These are phyloP conservation scores for Lethenteron reissneri DNA, from an alignment of 2,113 vertebrate genomes.

Conservation along the genomic window DNA sequence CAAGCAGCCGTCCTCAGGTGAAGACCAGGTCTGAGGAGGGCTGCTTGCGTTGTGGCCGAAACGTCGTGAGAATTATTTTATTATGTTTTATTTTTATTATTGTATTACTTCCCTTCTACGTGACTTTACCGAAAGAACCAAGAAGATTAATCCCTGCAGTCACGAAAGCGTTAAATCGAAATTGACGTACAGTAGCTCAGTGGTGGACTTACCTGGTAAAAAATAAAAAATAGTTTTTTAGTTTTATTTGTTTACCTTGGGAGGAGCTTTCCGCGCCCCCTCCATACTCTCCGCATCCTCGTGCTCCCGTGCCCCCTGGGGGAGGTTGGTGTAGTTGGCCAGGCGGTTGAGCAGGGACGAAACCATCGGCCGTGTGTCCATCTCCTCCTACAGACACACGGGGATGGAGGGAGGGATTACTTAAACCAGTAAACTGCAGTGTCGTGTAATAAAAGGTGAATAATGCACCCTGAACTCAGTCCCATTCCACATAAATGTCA, in stretches of 20 bases:
- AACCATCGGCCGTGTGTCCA: constrained; percentile 97
- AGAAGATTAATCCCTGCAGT: too few relatives aligned
- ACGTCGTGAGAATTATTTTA: too few relatives aligned
- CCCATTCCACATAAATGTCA: neutral
- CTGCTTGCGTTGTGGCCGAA: too few relatives aligned
- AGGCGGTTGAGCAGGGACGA: constrained; percentile 80
- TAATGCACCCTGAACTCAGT: neutral
- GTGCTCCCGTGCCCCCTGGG: constrained; percentile 76
- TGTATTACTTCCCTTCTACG: too few relatives aligned
- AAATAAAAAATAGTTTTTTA: too few relatives aligned
- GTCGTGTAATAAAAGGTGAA: neutral
- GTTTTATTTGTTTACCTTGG: constrained; percentile 19
- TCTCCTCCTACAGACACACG: constrained; percentile 54
- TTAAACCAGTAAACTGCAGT: neutral
- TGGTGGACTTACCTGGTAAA: too few relatives aligned
- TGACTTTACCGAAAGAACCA: too few relatives aligned
- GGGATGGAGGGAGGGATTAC: neutral
- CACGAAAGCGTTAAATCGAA: too few relatives aligned
- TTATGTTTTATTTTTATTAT: too few relatives aligned
- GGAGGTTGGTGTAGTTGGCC: constrained; percentile 83
- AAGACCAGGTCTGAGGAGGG: too few relatives aligned
- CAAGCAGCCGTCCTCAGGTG: too few relatives aligned
- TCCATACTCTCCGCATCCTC: constrained; percentile 91
- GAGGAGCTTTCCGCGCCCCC: constrained; percentile 38
- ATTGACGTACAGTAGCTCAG: too few relatives aligned